These are phyloP conservation scores for Semotilus atromaculatus DNA, from an alignment of 2,797 vertebrate genomes.

Conservation along the genomic window DNA sequence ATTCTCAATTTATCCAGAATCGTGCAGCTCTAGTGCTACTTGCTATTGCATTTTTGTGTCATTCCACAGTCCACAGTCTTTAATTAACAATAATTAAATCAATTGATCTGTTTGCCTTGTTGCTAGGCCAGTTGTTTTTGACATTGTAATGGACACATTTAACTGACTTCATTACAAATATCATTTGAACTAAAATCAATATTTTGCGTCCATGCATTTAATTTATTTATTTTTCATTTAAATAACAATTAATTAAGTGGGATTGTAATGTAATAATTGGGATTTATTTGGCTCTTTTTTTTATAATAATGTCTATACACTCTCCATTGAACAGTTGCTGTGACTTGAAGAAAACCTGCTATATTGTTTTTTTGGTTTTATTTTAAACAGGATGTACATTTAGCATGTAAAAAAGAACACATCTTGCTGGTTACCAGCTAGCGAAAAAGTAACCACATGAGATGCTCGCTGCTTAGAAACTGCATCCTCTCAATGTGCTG, in stretches of 20 bases:
- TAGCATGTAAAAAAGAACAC: not conserved
- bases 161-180: too few species aligned
- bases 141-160: not conserved
- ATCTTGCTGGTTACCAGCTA: not conserved
- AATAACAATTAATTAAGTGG: not conserved
- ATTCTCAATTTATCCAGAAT: too few species aligned
- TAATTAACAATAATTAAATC: too few species aligned
- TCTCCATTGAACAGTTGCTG: not conserved
- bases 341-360: not conserved
- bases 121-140: not conserved
- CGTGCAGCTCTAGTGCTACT: not conserved
- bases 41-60: not conserved
- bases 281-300: too few species aligned
- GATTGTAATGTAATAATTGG: not conserved
- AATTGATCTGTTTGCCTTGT: not conserved
- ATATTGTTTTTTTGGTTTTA: not conserved
- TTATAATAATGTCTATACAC: not conserved
- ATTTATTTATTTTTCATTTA: not conserved
- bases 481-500: slow-evolving; percentile 2
- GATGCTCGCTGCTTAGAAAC: not conserved
- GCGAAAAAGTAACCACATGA: slow-evolving; percentile 12
- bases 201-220: not conserved
- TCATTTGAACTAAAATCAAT: not conserved
- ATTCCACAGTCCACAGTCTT: not conserved
- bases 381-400: slow-evolving; percentile 9